A percentile compares a stretch with the other conserved stretches of the same genome.
phyloP scores from a whole-genome alignment of 2,888 invertebrate species.

The Pseudococcus jackbeardsleyi region DNA sequence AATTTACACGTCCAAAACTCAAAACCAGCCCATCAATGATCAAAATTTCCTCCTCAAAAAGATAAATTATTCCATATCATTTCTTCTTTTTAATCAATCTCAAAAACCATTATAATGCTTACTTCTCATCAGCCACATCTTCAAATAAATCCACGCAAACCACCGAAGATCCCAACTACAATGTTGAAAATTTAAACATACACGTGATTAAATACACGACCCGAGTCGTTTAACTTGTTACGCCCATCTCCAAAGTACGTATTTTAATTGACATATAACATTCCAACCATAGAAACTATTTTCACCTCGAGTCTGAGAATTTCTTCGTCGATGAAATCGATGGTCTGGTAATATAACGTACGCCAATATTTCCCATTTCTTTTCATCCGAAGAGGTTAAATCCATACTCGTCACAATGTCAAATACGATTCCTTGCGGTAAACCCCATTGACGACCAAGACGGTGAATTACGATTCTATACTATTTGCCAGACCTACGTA shows the following conservation, averaged over 20 bases:
- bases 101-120: too few relatives aligned
- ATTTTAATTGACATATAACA: conserved; percentile 49
- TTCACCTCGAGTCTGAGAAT: background rate
- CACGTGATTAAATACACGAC: background rate
- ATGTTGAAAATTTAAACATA: background rate
- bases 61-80: too few relatives aligned
- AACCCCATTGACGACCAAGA: background rate
- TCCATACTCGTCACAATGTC: background rate
- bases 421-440: background rate
- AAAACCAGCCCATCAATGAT: too few relatives aligned
- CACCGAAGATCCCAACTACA: too few relatives aligned
- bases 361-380: conserved; percentile 29
- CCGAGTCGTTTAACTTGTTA: conserved; percentile 2
- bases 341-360: background rate
- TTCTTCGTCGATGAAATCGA: background rate
- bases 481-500: background rate
- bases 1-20: too few relatives aligned
- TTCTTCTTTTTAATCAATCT: too few relatives aligned
- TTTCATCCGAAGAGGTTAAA: background rate
- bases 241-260: background rate
- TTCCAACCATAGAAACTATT: conserved; percentile 22
- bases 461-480: conserved; percentile 24
- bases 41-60: too few relatives aligned
- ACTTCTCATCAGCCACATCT: too few relatives aligned
- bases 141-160: too few relatives aligned